Conservation (phyloP, 2,113 vertebrate genomes). For the Mesoclemmys tuberculata region DNA sequence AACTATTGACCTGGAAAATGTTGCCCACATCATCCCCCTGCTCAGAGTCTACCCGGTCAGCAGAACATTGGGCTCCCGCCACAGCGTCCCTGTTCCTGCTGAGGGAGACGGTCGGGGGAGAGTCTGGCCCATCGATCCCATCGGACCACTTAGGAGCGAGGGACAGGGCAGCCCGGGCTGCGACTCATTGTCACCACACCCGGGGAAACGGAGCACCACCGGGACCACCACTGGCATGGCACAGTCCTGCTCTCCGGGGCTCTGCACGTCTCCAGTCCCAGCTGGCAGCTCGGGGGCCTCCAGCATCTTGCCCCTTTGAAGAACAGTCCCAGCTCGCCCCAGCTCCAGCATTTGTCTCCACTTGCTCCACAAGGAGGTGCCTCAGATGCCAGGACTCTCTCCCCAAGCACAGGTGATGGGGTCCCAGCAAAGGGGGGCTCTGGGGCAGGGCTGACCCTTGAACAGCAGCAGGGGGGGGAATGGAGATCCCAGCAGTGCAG, state of each 20-base stretch:
- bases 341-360: background rate
- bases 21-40: too few relatives aligned
- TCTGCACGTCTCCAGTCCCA: background rate
- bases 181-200: background rate
- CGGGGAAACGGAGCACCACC: background rate
- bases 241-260: background rate
- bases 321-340: background rate
- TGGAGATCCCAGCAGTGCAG: rapidly evolving
- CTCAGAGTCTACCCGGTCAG: background rate
- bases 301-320: background rate
- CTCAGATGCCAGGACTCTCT: background rate
- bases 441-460: background rate
- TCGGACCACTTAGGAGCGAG: background rate
- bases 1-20: too few relatives aligned
- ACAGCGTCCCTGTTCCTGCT: background rate
- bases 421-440: background rate
- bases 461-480: background rate
- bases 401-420: background rate
- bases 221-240: background rate
- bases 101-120: background rate
- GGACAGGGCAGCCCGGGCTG: background rate
- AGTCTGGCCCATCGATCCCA: background rate
- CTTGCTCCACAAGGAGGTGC: background rate
- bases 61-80: background rate
- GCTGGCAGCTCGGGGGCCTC: background rate